phyloP scores from a whole-genome alignment of 1,140 invertebrate genomes.

The Notospermus geniculatus region DNA sequence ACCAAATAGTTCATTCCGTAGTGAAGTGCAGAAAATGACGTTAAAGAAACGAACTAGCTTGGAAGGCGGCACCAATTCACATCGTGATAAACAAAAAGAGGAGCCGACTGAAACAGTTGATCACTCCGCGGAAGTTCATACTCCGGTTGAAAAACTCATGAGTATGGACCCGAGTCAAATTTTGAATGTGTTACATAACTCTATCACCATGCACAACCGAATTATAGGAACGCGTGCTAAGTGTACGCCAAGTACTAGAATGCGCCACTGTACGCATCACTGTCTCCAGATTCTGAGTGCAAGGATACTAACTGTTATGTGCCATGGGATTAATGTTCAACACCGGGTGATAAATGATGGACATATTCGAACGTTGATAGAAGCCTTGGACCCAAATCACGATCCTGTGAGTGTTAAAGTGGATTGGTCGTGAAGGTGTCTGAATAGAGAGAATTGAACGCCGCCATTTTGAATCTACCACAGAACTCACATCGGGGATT shows the following conservation, averaged over 20 bases:
- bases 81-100: slow-evolving; percentile 6
- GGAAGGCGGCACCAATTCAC: background rate
- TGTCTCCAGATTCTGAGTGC: slow-evolving; percentile 69
- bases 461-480: too few relatives aligned
- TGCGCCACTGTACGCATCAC: slow-evolving; percentile 67
- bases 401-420: slow-evolving; percentile 61
- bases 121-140: slow-evolving; percentile 16
- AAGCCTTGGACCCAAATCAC: slow-evolving; percentile 66
- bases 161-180: slow-evolving; percentile 60
- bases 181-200: slow-evolving; percentile 67
- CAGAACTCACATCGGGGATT: too few relatives aligned
- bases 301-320: slow-evolving; percentile 65
- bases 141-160: slow-evolving; percentile 57
- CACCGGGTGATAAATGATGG: slow-evolving; percentile 61
- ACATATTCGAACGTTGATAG: slow-evolving; percentile 62
- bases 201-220: slow-evolving; percentile 68
- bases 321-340: slow-evolving; percentile 60
- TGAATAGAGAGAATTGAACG: background rate
- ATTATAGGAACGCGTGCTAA: slow-evolving; percentile 65
- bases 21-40: background rate
- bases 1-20: background rate
- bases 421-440: background rate
- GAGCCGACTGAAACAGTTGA: background rate
- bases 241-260: slow-evolving; percentile 63
- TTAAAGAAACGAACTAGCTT: background rate